Evolutionary conservation across 2,113 vertebrate species (phyloP), one percentile per base, ranked within the genome.

Genomic region (Camelus dromedarius): DNA sequence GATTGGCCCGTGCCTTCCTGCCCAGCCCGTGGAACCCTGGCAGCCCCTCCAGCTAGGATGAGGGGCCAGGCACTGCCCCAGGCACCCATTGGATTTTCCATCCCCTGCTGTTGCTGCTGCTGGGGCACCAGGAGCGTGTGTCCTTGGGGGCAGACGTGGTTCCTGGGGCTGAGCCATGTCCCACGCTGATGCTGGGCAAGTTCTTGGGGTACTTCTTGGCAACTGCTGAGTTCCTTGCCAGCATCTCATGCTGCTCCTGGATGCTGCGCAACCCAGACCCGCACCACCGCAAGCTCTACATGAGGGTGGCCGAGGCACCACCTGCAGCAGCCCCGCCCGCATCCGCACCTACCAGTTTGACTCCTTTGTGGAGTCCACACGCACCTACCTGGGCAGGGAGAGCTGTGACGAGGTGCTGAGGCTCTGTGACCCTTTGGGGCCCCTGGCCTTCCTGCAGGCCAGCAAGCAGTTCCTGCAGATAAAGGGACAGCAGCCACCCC

Each of bases 191-290:
- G 92, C 99, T 99, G 97, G 99, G 99, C 96, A 99, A 99, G 98
- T 99, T 99, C 98, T 99, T 99, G 38, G 99, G 99, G 7, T 99
- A 99, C 98, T 99, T 99, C 98, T 99, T 99, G 8, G 99, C 99
- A 4, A 99, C 99, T 0, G 98, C 99, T 0, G 99, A 99, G 96
- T 99, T 99, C 98, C 99, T 99, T 0, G 88, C 98, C 98, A 99
- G 99, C 97, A 98, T 98, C 73, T 99, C 98, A 0, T 99, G 99
- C 93, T 99, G 99, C 92, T 99, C 99, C 88, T 99, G 99, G 99
- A 99, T 99, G 62, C 98, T 99, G 93, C 99, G 99, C 98, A 99
- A 99, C 98, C 99, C 99, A 0, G 99, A 99, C 98, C 99, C 99
- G 0, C 98, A 99, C 79, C 99, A 99, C 67, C 99, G 99, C 98